Conservation (phyloP, 2,113 vertebrate genomes). For the Osmerus eperlanus region DNA sequence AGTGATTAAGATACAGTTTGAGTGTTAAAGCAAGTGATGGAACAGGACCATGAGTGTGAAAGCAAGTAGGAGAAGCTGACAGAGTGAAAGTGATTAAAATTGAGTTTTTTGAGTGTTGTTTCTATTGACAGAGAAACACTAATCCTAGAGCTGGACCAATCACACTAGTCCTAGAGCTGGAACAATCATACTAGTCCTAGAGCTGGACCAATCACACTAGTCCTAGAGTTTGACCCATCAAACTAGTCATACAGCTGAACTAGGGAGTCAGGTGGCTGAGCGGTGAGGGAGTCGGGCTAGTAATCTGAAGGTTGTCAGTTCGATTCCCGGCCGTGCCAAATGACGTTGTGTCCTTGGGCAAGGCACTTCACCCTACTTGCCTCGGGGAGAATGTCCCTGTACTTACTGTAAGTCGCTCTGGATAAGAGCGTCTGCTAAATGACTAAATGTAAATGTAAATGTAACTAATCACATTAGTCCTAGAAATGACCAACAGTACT, state of each 20-base stretch:
- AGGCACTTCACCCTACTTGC: no score
- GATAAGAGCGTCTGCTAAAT: no score
- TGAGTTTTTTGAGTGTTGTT: constrained; percentile 1
- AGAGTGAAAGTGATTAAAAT: constrained; percentile 3
- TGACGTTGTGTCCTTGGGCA: no score
- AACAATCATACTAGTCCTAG: neutral
- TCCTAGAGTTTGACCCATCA: neutral
- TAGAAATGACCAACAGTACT: neutral
- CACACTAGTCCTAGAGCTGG: neutral
- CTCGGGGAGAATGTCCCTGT: no score
- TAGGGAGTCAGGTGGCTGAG: no score
- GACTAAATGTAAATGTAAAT: no score
- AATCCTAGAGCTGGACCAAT: neutral
- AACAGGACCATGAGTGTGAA: neutral
- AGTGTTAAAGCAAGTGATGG: constrained; percentile 11
- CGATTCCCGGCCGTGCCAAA: no score
- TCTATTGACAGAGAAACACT: constrained; percentile 4
- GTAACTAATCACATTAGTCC: no score
- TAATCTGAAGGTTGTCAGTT: no score
- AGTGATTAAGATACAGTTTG: constrained; percentile 12
- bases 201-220: neutral
- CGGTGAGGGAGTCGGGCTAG: no score
- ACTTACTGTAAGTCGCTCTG: no score
- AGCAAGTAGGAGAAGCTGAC: constrained; percentile 1
- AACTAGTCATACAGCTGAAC: neutral